Evolutionary conservation across 2,888 invertebrate species (phyloP), one percentile per base, ranked within the genome.

Genomic region (Platycnemis pennipes): DNA sequence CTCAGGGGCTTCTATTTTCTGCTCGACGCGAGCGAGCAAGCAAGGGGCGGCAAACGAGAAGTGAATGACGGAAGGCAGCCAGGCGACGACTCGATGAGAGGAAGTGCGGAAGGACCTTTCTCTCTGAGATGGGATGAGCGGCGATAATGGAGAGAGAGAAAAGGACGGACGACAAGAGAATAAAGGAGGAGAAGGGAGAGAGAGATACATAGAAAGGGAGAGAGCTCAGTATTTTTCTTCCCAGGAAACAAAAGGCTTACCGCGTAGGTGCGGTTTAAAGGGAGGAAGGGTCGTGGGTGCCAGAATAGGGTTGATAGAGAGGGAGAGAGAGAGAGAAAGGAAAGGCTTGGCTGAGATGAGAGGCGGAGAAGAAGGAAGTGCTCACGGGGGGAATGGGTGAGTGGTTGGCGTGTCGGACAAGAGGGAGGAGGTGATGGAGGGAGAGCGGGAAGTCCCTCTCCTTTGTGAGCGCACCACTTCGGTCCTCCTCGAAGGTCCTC

Each of bases 231-330:
- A 13, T 77, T 77, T 77, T 77, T 77, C 31, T n/a, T 77, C 77
- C 31, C 37, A 16, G 31, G 37, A 77, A 77, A 77, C 77, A 77
- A 77, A 77, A 77, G 77, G 77, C 31, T 31, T n/a, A 63, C 63
- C 63, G 63, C 77, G 77, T 77, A 77, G 77, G 77, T 77, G 77
- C 77, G 77, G 77, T 77, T 77, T 77, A 7, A 63, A 77, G 77
- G 22, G 37, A 77, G 37, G 37, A 77, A 37, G 31, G 77, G 11
- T 13, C 77, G 77, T 37, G 11, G 31, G 77, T 31, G 31, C 77
- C 2, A 26, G 1, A 19, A 19, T 1, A 53, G 53, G 13, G 53
- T 53, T 1, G 53, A n/a, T 63, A 5, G 63, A n/a, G 77, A 77
- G 37, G 16, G 31, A 37, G 37, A 37, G 13, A 37, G 31, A 8